Percentiles rank a stretch among this genome's conserved stretches.
Evolutionary conservation across 2,113 vertebrate genomes (phyloP).

Genomic region (Poeciliopsis retropinna): DNA sequence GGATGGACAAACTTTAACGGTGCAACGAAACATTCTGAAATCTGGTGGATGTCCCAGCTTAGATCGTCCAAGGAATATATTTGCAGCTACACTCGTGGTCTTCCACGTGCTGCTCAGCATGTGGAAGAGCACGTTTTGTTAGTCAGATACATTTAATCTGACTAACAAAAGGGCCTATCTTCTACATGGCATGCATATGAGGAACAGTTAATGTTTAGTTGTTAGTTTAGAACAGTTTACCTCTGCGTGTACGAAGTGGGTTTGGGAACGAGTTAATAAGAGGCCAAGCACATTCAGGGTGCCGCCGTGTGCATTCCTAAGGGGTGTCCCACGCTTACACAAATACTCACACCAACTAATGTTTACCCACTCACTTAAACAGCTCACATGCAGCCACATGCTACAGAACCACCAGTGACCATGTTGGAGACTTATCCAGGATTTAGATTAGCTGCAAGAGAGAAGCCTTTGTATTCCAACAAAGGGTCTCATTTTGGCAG

Average conservation of each 20-base stretch:
- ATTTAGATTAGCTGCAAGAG: conserved; percentile 46
- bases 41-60: conserved; percentile 16
- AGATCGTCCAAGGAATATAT: not conserved
- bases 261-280: conserved; percentile 26
- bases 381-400: conserved; percentile 16
- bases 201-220: conserved; percentile 57
- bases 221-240: too few relatives aligned
- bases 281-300: conserved; percentile 20
- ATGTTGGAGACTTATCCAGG: conserved; percentile 25
- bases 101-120: conserved; percentile 3
- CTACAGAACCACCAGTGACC: conserved; percentile 14
- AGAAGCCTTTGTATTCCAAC: conserved; percentile 38
- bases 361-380: conserved; percentile 34
- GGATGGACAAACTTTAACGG: too few relatives aligned
- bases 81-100: not conserved
- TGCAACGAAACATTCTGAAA: conserved; percentile 9
- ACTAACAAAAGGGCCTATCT: conserved; percentile 15
- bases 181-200: not conserved
- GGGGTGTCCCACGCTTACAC: conserved; percentile 42
- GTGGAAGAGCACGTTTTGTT: too few relatives aligned
- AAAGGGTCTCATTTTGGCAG: conserved; percentile 19
- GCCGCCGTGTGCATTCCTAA: conserved; percentile 42
- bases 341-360: conserved; percentile 42
- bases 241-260: conserved; percentile 9
- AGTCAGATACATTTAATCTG: conserved; percentile 10